Base-by-base conservation (phyloP, 2,888 invertebrate species). In the Drosophila koepferae region DNA sequence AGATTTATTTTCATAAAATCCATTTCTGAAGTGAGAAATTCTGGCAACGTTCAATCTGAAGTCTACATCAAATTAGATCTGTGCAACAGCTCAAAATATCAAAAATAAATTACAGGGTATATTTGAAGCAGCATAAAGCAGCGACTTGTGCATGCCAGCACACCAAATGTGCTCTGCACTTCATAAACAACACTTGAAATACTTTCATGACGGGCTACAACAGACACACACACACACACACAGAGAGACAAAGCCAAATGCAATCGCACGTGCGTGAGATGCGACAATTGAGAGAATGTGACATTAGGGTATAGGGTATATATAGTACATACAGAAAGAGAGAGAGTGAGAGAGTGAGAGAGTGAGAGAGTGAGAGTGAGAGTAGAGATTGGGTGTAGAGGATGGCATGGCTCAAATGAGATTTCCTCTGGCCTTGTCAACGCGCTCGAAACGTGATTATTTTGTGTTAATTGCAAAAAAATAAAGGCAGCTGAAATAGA, bases 161-260 rank as follows among this genome's bases (percentile, higher is more conserved):
- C 65, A 63, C 63, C 55, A 56, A 64, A 76, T 65, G 51, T 20
- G 63, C 58, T 70, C 70, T 71, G 75, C 81, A 91, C 90, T 90
- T 91, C 85, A 89, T 90, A 78, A 91, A 86, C 69, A 80, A 81
- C 86, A 90, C 91, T 90, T 82, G 76, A 85, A 80, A 88, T 81
- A 81, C 74, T 76, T 80, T 86, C 51, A 36, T 44, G 61, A 53
- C 68, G 62, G 60, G 36, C 7, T 36, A 44, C 14, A 46, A 16
- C 40, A 16, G 16, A 16, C 40, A 23, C 56, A 60, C 23, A 38
- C 58, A 34, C 34, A 36, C 40, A 55, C 41, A 54, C 59, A 60
- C 23, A 38, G 44, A 16, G 10, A 60, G 34, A 56, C 46, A 55
- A 43, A 51, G 12, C 28, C 38, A 46, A 53, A 64, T 48, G 61